Conservation (phyloP, 2,888 invertebrate species). For the Aspidiotus destructor region DNA sequence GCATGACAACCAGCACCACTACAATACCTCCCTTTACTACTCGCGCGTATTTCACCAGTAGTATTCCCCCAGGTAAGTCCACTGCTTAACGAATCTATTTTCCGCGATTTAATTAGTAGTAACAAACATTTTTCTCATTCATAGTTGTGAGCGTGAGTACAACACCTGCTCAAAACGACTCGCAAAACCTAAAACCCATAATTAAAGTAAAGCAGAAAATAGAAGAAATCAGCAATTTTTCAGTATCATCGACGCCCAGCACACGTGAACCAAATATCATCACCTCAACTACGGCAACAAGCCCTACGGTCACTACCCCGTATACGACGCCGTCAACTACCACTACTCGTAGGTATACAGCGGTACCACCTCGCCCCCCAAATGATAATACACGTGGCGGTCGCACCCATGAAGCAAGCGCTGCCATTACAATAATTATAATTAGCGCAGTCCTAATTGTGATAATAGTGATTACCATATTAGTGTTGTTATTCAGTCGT, state of each 20-base stretch:
- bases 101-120: too few species aligned
- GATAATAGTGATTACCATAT: slow-evolving; percentile 81
- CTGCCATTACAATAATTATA: slow-evolving; percentile 82
- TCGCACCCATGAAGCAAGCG: slow-evolving; percentile 61
- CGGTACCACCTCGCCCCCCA: slow-evolving; percentile 40
- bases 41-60: slow-evolving; percentile 9
- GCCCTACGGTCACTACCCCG: slow-evolving; percentile 40
- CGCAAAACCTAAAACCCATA: not conserved
- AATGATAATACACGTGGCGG: slow-evolving; percentile 50
- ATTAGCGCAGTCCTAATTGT: slow-evolving; percentile 76
- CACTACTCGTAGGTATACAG: slow-evolving; percentile 35
- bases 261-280: slow-evolving; percentile 37
- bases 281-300: slow-evolving; percentile 39
- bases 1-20: slow-evolving; percentile 9
- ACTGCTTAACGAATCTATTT: not conserved
- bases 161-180: too few species aligned
- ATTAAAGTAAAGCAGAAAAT: not conserved
- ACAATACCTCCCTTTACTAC: slow-evolving; percentile 17
- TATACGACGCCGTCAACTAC: slow-evolving; percentile 40
- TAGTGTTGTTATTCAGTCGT: slow-evolving; percentile 74
- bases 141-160: too few species aligned
- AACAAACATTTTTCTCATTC: too few species aligned
- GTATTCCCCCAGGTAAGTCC: slow-evolving; percentile 18
- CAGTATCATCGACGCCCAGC: slow-evolving; percentile 17
- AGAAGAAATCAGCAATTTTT: not conserved